These are phyloP conservation scores for Hedychridium roseum DNA, from an alignment of 2,888 invertebrate genomes.

Conservation along the genomic window DNA sequence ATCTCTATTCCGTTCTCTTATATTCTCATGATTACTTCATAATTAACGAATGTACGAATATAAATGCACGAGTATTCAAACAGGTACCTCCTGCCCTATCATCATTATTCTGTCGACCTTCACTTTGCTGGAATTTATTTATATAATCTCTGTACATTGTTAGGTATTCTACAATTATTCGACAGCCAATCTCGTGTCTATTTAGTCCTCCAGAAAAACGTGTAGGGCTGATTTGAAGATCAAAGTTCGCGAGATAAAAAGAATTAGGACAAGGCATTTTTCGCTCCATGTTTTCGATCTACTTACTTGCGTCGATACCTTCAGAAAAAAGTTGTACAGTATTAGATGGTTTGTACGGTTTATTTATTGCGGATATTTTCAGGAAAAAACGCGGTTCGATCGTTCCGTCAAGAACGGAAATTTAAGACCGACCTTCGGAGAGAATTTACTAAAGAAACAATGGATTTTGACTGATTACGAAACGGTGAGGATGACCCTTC, in stretches of 20 bases:
- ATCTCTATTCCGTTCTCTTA: no score
- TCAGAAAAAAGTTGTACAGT: not conserved
- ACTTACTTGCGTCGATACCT: not conserved
- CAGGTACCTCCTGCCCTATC: no score
- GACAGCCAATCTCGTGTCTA: no score
- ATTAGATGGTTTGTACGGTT: constrained; percentile 7
- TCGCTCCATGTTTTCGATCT: constrained; percentile 7
- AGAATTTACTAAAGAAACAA: constrained; percentile 33
- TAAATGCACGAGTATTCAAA: no score
- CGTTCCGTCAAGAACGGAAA: constrained; percentile 34
- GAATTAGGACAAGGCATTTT: not conserved
- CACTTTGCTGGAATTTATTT: no score
- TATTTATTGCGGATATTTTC: constrained; percentile 5
- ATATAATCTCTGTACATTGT: no score
- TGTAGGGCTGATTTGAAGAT: constrained; percentile 50
- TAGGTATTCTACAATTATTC: no score
- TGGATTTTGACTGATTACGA: constrained; percentile 47
- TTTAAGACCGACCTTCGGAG: not conserved
- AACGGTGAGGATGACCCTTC: constrained; percentile 41
- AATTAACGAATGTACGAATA: no score
- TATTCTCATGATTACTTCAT: no score
- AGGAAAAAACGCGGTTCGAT: constrained; percentile 52
- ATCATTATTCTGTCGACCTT: no score
- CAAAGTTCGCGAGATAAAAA: constrained; percentile 51
- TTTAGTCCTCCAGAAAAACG: no score